Conservation (phyloP, 1,140 invertebrate species). For the Doryteuthis pealeii region DNA sequence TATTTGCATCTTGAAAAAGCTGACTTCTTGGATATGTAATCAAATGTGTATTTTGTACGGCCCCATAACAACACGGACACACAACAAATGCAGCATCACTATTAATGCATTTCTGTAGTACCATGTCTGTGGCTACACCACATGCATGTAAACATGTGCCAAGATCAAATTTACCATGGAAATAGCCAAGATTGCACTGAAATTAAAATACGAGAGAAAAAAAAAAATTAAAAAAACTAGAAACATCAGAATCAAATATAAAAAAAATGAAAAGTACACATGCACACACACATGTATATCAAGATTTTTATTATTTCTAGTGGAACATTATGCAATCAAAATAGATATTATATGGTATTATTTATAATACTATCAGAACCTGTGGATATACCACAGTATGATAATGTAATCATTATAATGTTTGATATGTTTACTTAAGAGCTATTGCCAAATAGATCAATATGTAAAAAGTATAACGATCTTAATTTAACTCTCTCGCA, state of each 20-base stretch:
- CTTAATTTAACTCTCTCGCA: no score
- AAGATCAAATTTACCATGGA: slow-evolving; percentile 69
- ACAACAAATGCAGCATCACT: slow-evolving; percentile 80
- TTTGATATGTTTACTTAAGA: no score
- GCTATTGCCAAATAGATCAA: no score
- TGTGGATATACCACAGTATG: no score
- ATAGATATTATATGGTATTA: no score
- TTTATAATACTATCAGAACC: no score
- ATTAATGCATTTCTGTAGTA: slow-evolving; percentile 79
- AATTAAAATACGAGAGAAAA: slow-evolving; percentile 26
- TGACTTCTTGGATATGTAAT: slow-evolving; percentile 68
- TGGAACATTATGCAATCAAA: no score
- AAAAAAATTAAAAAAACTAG: slow-evolving; percentile 2
- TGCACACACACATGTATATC: slow-evolving; percentile 66
- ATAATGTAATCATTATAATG: no score
- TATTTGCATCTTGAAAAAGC: slow-evolving; percentile 62
- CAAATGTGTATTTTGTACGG: slow-evolving; percentile 73
- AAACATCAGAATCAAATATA: slow-evolving; percentile 13
- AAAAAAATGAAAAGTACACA: slow-evolving; percentile 17
- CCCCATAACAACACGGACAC: slow-evolving; percentile 94
- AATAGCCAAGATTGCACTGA: slow-evolving; percentile 63
- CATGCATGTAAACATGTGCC: slow-evolving; percentile 90
- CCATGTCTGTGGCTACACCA: slow-evolving; percentile 90
- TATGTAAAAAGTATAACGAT: no score
- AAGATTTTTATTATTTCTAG: no score